Base-by-base conservation (phyloP, 2,797 vertebrate genomes). In the Lithobates sylvaticus region DNA sequence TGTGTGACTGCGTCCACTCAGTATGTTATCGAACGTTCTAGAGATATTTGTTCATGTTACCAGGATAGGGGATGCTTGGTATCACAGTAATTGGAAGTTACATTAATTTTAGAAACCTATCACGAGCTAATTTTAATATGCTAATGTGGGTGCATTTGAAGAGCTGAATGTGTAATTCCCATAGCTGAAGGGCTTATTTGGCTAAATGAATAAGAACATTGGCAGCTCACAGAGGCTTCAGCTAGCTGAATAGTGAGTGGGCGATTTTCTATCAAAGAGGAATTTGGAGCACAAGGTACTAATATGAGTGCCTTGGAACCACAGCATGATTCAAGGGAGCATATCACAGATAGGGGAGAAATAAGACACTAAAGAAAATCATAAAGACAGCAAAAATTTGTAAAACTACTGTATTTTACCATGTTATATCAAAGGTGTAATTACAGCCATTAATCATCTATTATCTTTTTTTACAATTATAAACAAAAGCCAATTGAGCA, bases 241-340 rank as follows among this genome's bases (percentile, higher is more conserved):
- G 79, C 73, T 82, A 50, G 27, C 34, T 10, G 29, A 34, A 76
- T 80, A 65, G 67, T 82, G 79, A 82, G 85, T 82, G 85, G 85
- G 85, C 85, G 85, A 81, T 50, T 18, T 76, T 81, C 84, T 86
- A 81, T 67, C 44, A 86, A 84, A 58, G 70, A 64, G 44, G 36
- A 72, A 64, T 47, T 70, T 65, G 32, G 79, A 86, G 68, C 85
- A 82, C 50, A 47, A 65, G 34, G 44, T 72, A 69, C 85, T 32
- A 32, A 39, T 54, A n/a, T 26, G 39, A 34, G 44, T 7, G 39
- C 42, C 71, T 73, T n/a, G 36, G 36, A 74, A 74, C 32, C 12
- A 29, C 44, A 71, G 39, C 29, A 58, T 9, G 47, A 81, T 71
- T 81, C 47, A 36, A 81, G 23, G 69, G 78, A 58, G 13, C 13